Evolutionary conservation across 2,797 vertebrate species (phyloP).

Genomic region (Epinephelus coioides): DNA sequence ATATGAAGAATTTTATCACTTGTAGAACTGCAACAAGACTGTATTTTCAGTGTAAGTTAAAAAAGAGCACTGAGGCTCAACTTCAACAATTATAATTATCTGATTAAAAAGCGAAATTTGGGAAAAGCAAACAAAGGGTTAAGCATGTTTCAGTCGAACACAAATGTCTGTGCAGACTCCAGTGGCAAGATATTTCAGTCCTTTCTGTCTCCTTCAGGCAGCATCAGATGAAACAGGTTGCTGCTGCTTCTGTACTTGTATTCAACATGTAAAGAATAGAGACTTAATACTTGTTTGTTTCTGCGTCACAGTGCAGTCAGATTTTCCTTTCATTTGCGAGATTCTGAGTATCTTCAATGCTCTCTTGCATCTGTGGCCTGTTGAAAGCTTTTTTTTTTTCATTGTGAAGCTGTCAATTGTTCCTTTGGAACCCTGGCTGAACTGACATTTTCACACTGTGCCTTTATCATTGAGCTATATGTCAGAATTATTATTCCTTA

Average conservation of each 20-base stretch:
- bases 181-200: constrained; percentile 29
- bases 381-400: constrained; percentile 20
- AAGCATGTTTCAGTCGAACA: background rate
- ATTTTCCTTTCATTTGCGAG: background rate
- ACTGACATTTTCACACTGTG: background rate
- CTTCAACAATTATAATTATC: background rate
- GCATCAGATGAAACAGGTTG: constrained; percentile 30
- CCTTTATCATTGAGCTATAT: constrained; percentile 15
- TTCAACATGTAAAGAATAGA: constrained; percentile 16
- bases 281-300: constrained; percentile 24
- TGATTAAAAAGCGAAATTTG: background rate
- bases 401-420: constrained; percentile 2
- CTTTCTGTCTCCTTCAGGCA: constrained; percentile 11
- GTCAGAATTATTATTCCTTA: background rate
- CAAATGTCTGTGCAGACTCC: background rate
- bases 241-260: constrained; percentile 19
- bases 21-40: background rate
- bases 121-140: background rate
- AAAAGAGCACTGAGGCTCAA: background rate
- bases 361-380: background rate
- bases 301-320: constrained; percentile 12
- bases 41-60: background rate
- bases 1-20: background rate
- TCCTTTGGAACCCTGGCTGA: background rate
- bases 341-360: background rate